Evolutionary conservation across 30 jellyfish, hydroid and myxozoan genomes (phyloP).

Genomic region (Clytia hemisphaerica): DNA sequence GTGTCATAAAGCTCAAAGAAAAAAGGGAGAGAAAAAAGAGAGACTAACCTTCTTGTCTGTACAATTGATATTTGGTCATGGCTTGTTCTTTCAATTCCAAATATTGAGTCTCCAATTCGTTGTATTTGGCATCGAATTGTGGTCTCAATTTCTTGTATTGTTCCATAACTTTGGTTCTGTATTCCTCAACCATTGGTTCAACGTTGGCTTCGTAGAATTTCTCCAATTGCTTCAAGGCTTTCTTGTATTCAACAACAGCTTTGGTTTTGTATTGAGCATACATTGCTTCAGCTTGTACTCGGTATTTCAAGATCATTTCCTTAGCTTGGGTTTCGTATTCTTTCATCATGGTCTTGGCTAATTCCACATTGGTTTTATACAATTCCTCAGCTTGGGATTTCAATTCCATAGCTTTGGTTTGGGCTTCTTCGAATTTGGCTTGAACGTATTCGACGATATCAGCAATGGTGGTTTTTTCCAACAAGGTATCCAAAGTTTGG

Average conservation of each 20-base stretch:
- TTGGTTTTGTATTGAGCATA: constrained; percentile 8
- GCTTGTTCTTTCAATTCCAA: constrained; percentile 2
- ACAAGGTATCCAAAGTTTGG: constrained; percentile 12
- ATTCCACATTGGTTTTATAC: constrained; percentile 3
- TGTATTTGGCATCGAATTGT: too few species aligned
- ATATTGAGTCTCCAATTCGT: too few species aligned
- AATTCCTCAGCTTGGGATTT: background rate
- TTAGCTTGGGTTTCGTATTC: constrained; percentile 8
- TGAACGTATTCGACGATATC: constrained; percentile 39
- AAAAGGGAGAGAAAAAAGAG: too few species aligned
- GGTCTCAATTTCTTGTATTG: too few species aligned
- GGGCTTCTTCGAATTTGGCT: constrained; percentile 24
- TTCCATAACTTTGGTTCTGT: too few species aligned
- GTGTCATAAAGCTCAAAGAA: too few species aligned
- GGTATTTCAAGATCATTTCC: constrained; percentile 8
- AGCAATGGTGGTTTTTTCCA: constrained; percentile 75
- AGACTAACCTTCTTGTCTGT: too few species aligned
- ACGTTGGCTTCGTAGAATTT: too few species aligned
- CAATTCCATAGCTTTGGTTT: constrained; percentile 6
- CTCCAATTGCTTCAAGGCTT: background rate
- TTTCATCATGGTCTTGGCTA: constrained; percentile 16
- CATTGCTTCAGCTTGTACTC: background rate
- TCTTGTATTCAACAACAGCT: background rate
- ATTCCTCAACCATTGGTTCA: too few species aligned
- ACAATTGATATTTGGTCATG: background rate